Conservation (phyloP, 1,140 invertebrate genomes). For the Calephelis virginiensis region DNA sequence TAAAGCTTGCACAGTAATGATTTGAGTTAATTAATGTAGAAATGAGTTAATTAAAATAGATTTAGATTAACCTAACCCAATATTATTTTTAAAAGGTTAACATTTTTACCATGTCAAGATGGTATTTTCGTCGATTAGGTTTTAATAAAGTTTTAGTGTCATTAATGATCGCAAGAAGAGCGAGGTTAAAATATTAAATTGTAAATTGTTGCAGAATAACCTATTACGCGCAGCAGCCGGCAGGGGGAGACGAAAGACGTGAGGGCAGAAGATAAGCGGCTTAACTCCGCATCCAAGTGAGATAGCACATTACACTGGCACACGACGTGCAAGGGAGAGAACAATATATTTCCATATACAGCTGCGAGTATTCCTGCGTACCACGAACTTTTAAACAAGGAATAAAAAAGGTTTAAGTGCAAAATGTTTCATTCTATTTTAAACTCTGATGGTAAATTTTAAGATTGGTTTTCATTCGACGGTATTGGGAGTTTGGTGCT, state of each 20-base stretch:
- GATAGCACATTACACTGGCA: slow-evolving; percentile 33
- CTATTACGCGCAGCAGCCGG: slow-evolving; percentile 63
- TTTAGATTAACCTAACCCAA: too few relatives aligned
- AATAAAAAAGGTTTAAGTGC: slow-evolving; percentile 36
- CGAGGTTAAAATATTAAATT: slow-evolving; percentile 4
- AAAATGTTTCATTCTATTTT: slow-evolving; percentile 20
- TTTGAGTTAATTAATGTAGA: too few relatives aligned
- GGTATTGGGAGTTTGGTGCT: slow-evolving; percentile 30
- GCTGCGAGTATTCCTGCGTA: slow-evolving; percentile 64
- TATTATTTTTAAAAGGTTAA: too few relatives aligned
- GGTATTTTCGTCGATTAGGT: too few relatives aligned
- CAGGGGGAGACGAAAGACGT: slow-evolving; percentile 55
- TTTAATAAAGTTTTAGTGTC: too few relatives aligned
- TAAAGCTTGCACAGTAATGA: too few relatives aligned
- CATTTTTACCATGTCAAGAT: too few relatives aligned
- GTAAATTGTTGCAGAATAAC: slow-evolving; percentile 52
- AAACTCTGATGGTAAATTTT: background rate
- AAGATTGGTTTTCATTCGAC: slow-evolving; percentile 29
- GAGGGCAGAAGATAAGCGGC: slow-evolving; percentile 74
- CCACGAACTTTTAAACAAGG: slow-evolving; percentile 31
- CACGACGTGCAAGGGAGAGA: slow-evolving; percentile 39
- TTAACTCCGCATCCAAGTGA: slow-evolving; percentile 61
- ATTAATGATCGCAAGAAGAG: too few relatives aligned
- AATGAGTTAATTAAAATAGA: too few relatives aligned
- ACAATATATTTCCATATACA: slow-evolving; percentile 60